Evolutionary conservation across 2,888 invertebrate genomes (phyloP).

Genomic region (Drosophila mulleri): DNA sequence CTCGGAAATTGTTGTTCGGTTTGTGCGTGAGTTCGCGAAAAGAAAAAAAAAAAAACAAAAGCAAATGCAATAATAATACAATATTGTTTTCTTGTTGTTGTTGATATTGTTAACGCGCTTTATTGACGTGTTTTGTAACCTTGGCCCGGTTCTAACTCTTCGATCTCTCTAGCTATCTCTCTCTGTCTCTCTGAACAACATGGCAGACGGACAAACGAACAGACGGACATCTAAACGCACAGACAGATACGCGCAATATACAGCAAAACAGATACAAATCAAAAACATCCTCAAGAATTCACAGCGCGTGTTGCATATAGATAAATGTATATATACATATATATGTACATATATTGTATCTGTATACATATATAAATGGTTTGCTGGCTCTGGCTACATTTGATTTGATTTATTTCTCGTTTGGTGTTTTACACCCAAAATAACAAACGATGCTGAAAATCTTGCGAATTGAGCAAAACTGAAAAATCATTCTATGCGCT

Average conservation of each 20-base stretch:
- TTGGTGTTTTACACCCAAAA: conserved; percentile 79
- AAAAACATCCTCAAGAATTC: conserved; percentile 79
- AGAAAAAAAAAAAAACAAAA: conserved; percentile 14
- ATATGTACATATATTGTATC: conserved; percentile 1
- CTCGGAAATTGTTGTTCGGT: conserved; percentile 46
- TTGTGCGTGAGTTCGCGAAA: conserved; percentile 65
- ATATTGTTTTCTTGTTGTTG: conserved; percentile 36
- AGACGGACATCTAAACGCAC: conserved; percentile 36
- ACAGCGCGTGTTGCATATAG: conserved; percentile 59
- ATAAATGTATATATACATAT: conserved; percentile 9
- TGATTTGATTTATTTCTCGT: conserved; percentile 80
- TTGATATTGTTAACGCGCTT: conserved; percentile 63
- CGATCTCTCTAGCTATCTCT: conserved; percentile 23
- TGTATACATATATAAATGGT: conserved; percentile 56
- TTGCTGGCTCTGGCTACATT: conserved; percentile 69
- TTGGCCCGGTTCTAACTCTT: conserved; percentile 82
- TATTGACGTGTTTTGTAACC: conserved; percentile 84
- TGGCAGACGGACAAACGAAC: conserved; percentile 24
- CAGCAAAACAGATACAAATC: conserved; percentile 56
- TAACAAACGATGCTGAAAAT: conserved; percentile 76
- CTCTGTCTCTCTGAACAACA: conserved; percentile 20
- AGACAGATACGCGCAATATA: conserved; percentile 31
- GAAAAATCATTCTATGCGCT: conserved; percentile 66
- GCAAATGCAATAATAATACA: conserved; percentile 38
- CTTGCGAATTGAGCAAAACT: conserved; percentile 63